phyloP scores from a whole-genome alignment of 2,797 vertebrate genomes.

The Sebastiscus albofasciatus region DNA sequence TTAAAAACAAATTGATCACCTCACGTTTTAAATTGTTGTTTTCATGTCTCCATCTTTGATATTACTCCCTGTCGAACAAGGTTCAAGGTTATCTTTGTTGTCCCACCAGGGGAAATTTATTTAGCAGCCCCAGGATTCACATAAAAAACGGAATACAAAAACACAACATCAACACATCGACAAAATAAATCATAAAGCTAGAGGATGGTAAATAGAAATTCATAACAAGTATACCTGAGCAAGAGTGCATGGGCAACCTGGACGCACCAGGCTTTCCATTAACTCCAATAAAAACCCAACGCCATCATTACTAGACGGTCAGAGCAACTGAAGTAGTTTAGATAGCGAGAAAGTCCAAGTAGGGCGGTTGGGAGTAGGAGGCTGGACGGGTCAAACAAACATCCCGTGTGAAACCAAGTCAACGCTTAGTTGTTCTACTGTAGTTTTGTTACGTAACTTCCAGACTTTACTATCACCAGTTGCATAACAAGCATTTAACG shows the following conservation, averaged over 20 bases:
- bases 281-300: neutral
- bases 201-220: neutral
- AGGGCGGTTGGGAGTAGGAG: too few species aligned
- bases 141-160: neutral
- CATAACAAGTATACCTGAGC: neutral
- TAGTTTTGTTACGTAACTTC: neutral
- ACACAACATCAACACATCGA: neutral
- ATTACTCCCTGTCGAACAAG: neutral
- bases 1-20: neutral
- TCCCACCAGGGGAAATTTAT: neutral
- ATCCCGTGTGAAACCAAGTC: neutral
- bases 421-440: neutral
- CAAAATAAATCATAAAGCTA: neutral
- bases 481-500: neutral
- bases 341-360: neutral
- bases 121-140: neutral
- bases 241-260: neutral
- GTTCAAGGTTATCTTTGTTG: neutral
- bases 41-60: neutral
- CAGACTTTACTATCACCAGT: neutral
- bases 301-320: neutral
- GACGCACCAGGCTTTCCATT: neutral
- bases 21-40: neutral
- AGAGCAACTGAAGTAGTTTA: neutral
- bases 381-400: neutral